A percentile compares a stretch with the other conserved stretches of the same genome.
phyloP scores from a whole-genome alignment of 2,888 invertebrate genomes.

The Drosophila flavopinicola region DNA sequence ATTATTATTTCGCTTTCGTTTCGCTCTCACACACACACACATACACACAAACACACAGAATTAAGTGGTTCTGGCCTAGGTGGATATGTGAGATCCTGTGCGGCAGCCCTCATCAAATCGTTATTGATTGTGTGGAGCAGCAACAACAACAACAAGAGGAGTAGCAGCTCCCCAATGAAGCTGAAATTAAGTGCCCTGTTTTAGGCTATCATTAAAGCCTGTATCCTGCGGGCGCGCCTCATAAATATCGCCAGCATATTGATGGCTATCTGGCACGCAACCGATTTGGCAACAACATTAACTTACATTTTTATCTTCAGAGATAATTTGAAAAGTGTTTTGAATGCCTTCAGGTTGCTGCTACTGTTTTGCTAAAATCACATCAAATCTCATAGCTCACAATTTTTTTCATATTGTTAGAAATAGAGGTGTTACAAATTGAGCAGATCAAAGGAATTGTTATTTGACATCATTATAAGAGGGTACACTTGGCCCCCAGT shows the following conservation, averaged over 20 bases:
- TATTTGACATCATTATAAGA: too few relatives aligned
- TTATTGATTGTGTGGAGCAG: conserved; percentile 65
- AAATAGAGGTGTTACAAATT: too few relatives aligned
- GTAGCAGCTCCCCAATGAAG: conserved; percentile 46
- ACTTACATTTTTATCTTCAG: conserved; percentile 28
- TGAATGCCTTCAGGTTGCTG: conserved; percentile 54
- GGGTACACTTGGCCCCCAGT: too few relatives aligned
- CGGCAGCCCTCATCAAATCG: conserved; percentile 68
- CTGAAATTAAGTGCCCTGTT: conserved; percentile 74
- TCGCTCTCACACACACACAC: conserved; percentile 20
- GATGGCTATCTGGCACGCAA: conserved; percentile 77
- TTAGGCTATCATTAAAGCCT: conserved; percentile 78
- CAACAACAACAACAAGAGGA: conserved; percentile 14
- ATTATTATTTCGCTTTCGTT: conserved; percentile 74
- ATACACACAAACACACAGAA: conserved; percentile 38
- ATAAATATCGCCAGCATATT: conserved; percentile 79
- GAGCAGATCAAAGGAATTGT: too few relatives aligned
- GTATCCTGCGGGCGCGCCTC: conserved; percentile 80
- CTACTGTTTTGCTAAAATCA: conserved; percentile 47
- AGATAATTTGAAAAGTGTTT: conserved; percentile 79
- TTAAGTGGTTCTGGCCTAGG: conserved; percentile 66
- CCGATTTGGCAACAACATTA: conserved; percentile 36
- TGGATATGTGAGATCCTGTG: conserved; percentile 65
- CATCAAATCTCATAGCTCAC: conserved; percentile 10
- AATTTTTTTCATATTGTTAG: too few relatives aligned